phyloP scores from a whole-genome alignment of 1,140 invertebrate genomes.

The Drosophila baimaii region DNA sequence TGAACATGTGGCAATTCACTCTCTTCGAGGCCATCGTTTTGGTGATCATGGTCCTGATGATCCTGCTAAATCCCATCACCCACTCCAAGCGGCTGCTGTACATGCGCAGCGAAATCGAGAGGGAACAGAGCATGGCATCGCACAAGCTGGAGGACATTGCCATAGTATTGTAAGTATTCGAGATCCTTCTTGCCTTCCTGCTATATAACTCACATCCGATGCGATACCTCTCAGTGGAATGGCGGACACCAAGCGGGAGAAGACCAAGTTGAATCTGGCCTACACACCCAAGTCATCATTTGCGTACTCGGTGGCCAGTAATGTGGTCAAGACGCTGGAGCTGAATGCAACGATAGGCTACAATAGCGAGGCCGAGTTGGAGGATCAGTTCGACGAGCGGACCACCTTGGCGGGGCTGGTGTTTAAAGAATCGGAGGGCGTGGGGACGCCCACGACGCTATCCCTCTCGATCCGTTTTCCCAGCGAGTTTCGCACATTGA shows the following conservation, averaged over 20 bases:
- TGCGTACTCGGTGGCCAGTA: slow-evolving; percentile 17
- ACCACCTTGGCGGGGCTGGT: slow-evolving; percentile 58
- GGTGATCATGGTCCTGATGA: slow-evolving; percentile 55
- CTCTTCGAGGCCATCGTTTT: slow-evolving; percentile 54
- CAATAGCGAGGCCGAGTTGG: neutral
- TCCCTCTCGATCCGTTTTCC: slow-evolving; percentile 64
- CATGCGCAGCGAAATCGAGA: slow-evolving; percentile 13
- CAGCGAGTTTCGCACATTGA: slow-evolving; percentile 65
- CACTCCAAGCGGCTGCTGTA: slow-evolving; percentile 56
- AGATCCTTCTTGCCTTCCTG: neutral
- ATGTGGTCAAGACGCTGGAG: slow-evolving; percentile 39
- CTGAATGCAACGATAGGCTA: slow-evolving; percentile 41
- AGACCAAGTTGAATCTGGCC: slow-evolving; percentile 50
- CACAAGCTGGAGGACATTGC: slow-evolving; percentile 50
- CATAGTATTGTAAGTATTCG: slow-evolving; percentile 59
- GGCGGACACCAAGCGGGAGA: slow-evolving; percentile 60
- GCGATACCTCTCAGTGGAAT: slow-evolving; percentile 1
- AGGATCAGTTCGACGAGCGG: slow-evolving; percentile 66
- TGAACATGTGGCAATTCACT: slow-evolving; percentile 52
- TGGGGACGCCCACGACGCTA: slow-evolving; percentile 23
- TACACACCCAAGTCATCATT: slow-evolving; percentile 43
- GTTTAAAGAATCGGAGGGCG: neutral
- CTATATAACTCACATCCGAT: neutral
- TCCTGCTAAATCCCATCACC: slow-evolving; percentile 59
- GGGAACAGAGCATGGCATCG: slow-evolving; percentile 34